Base-by-base conservation (phyloP, 2,888 invertebrate genomes). In the Leptinotarsa juncta region DNA sequence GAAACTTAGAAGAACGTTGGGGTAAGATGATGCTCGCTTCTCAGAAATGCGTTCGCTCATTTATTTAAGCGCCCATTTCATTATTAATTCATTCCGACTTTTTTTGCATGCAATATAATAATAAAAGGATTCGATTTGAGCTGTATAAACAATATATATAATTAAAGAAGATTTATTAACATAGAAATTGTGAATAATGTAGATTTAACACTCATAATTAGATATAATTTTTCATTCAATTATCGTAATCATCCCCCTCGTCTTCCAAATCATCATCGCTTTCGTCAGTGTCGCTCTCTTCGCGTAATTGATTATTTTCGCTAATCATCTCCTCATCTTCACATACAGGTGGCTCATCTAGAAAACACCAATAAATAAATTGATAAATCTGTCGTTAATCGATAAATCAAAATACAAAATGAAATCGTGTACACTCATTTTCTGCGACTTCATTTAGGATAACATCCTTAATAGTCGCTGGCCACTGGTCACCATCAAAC, bases 221-320 rank as follows among this genome's bases (percentile, higher is more conserved):
- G 3, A 23, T 26, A 60, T n/a, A 60, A 60, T 26, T 60, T 60
- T 60, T n/a, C 60, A 26, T n/a, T 60, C 60, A 60, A 20, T 60
- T n/a, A 15, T 60, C 60, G 12, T 26, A 60, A 60, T n/a, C 60
- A 60, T 60, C 60, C 60, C 14, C 26, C 60, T 60, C 60, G 60
- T 60, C 26, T 26, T 60, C 60, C 60, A 60, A n/a, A 26, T 60
- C 60, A 60, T 15, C 60, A 60, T 60, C n/a, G 60, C 60, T n/a
- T 20, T 60, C 20, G 60, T 60, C 60, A n/a, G 60, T 60, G 26
- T 60, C 20, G 20, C 60, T 60, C 60, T 60, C 60, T 20, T 12
- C 60, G 26, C 60, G 4, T n/a, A 60, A 60, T 60, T 20, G 60
- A 60, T 26, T 16, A 60, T 60, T 60, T 60, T 60, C 60, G 20